These are phyloP conservation scores for Vicugna pacos DNA, from an alignment of 2,113 vertebrate genomes.

Conservation along the genomic window DNA sequence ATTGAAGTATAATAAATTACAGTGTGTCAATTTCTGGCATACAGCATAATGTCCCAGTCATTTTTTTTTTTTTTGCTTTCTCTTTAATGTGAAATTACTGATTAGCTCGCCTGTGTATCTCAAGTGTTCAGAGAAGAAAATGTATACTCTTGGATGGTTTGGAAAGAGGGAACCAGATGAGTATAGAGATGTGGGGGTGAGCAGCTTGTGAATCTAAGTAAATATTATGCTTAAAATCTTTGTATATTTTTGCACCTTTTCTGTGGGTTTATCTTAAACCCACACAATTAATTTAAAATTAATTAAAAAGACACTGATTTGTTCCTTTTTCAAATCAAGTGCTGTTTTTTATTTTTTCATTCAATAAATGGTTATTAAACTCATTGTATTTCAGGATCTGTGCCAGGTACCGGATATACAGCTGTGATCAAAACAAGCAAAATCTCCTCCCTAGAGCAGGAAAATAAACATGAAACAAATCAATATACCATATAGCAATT, in stretches of 20 bases:
- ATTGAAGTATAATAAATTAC: too few species aligned
- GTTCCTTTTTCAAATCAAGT: neutral
- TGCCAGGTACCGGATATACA: neutral
- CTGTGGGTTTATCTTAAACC: neutral
- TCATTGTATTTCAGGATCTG: neutral
- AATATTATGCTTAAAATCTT: neutral
- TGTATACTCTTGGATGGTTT: neutral
- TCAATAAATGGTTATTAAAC: neutral
- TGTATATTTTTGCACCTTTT: neutral
- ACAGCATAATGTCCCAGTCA: neutral
- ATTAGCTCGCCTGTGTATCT: neutral
- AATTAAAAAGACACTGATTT: neutral
- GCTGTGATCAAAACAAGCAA: neutral
- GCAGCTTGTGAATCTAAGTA: neutral
- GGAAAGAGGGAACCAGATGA: neutral
- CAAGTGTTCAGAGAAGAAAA: neutral
- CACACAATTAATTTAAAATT: neutral
- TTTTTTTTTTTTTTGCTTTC: neutral
- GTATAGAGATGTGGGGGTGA: fast-evolving
- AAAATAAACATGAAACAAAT: neutral
- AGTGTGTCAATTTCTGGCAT: neutral
- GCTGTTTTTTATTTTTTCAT: neutral
- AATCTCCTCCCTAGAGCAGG: neutral
- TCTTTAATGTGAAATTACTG: neutral
- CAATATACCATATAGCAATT: neutral